Evolutionary conservation across 2,113 vertebrate species (phyloP).

Genomic region (Corvus moneduloides): DNA sequence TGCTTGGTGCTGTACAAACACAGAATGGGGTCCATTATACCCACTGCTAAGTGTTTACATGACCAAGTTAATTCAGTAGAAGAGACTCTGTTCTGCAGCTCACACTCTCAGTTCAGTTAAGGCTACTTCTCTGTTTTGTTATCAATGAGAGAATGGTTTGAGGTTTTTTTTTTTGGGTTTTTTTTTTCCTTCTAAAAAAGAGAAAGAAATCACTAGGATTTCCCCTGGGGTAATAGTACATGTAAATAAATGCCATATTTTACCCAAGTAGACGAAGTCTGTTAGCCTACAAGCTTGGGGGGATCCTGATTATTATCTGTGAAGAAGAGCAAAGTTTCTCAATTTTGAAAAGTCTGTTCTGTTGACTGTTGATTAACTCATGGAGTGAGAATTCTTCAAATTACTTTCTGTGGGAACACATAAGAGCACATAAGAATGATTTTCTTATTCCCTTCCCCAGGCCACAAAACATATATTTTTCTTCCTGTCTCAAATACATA

Average conservation of each 20-base stretch:
- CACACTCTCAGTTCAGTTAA: background rate
- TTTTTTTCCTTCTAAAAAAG: background rate
- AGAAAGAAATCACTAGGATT: background rate
- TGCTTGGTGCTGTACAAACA: background rate
- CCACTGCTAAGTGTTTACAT: accelerated
- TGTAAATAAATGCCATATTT: background rate
- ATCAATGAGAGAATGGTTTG: background rate
- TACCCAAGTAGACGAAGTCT: background rate
- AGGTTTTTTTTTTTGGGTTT: background rate
- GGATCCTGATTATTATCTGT: background rate
- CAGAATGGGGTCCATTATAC: background rate
- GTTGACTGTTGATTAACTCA: background rate
- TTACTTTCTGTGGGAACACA: background rate
- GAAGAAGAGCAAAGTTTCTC: background rate
- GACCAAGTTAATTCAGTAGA: background rate
- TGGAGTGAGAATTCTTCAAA: background rate
- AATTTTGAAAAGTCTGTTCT: background rate
- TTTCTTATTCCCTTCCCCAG: background rate
- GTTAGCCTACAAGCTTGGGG: background rate
- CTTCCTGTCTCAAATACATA: background rate
- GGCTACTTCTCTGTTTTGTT: background rate
- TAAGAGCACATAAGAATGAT: background rate
- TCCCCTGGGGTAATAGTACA: background rate
- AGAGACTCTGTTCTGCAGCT: background rate
- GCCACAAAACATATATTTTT: background rate